Evolutionary conservation across 2,797 vertebrate species (phyloP), one percentile per base, ranked within the genome.

Genomic region (Parauchenoglanis punctatus): DNA sequence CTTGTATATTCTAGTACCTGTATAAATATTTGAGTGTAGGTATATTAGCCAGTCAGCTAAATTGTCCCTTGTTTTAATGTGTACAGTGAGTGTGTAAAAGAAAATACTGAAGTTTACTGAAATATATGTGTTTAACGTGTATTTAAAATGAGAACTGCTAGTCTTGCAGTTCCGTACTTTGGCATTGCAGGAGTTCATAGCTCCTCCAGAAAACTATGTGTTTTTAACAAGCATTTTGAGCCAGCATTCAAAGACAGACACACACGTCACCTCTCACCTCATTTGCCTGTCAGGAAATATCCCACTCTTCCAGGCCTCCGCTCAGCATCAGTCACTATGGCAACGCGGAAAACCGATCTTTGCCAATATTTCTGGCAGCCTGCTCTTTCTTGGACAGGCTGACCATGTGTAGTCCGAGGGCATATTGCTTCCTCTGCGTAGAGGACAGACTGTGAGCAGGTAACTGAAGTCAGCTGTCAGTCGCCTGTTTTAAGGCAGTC

Each of bases 381-480:
- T 73, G 17, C 56, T 59, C 6, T 81, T 85, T 81, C 52, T 68
- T 78, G 28, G 76, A 68, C 20, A 76, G 25, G 68, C 40, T 65
- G 58, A 72, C 49, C 28, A 61, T 70, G 65, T 59, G 83, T 31
- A 75, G 75, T 72, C 82, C 72, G 49, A 61, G 77, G n/a, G 59
- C 75, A 75, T 85, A 85, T 52, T 75, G 78, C 61, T 87, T 89
- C 52, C 70, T 68, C 15, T 35, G n/a, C 3, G 59, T 72, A 44
- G 49, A 75, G 4, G 44, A 75, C 25, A 20, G 83, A 85, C 56
- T 46, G 20, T 3, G 31, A 88, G 54, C 89, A 83, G 80, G 61
- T 84, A 81, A 84, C 75, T 88, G 83, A 52, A 81, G 73, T 87
- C 88, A 88, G 85, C 84, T 91, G 88, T 90, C 81, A 86, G 63